Base-by-base conservation (phyloP, 2,113 vertebrate genomes). In the Heterotilapia buettikoferi region DNA sequence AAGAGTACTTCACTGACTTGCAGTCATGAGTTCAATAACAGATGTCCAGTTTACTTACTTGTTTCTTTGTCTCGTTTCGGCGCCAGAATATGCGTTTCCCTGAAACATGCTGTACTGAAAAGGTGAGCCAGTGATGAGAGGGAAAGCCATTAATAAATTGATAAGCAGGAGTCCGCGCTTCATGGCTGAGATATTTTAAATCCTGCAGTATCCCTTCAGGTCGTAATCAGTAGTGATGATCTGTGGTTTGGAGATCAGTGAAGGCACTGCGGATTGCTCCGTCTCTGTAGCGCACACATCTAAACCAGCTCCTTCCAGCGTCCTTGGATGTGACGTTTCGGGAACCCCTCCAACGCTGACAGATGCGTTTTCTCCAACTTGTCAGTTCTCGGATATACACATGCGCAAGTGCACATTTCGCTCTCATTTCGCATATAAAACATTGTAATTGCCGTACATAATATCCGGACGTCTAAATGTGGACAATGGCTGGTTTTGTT, bases 81-180 rank as follows among this genome's bases (percentile, higher is more conserved):
- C 21, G 84, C 88, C 90, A 76, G 96, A 92, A 29, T 94, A 92
- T 1, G 94, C 73, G 9, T 82, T 87, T 18, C 95, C 95, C 43
- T 95, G 95, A 84, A 95, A 96, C 86, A 96, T 73, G 90, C 21
- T 96, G 47, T 93, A 92, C 5, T 91, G 93, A 50, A 96, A 94
- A 59, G 95, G 96, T 33, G 95, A 84, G 19, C 91, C 96, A 52
- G 13, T 11, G 45, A 94, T 88, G 7, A 95, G 45, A 66, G 94
- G 90, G 4, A 94, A 83, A 12, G 82, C 93, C 5, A 94, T 10
- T 2, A 95, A 38, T 13, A 95, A 9, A 82, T 59, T 88, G n/a
- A 92, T 3, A 26, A 88, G 66, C 11, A 63, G 33, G 9, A 82
- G 68, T 68, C 33, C 57, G 50, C 10, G 53, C 88, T 73, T 92